Conservation (phyloP, 2,113 vertebrate genomes). For the Verasper variegatus region DNA sequence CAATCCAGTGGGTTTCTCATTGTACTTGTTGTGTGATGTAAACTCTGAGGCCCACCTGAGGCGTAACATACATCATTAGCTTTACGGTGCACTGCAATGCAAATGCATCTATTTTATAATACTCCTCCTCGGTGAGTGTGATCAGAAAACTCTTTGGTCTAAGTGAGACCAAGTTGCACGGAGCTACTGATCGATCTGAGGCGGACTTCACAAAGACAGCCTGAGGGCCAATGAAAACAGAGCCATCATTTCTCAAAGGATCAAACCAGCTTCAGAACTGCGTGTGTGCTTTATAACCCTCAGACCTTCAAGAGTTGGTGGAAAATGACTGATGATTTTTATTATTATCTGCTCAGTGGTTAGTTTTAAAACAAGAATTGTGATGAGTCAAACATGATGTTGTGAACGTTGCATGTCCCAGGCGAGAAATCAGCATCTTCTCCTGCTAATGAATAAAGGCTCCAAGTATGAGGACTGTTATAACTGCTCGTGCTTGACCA, state of each 20-base stretch:
- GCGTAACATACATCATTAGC: background rate
- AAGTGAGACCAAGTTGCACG: background rate
- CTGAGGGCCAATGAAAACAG: no score
- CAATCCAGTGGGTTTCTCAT: background rate
- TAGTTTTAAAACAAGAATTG: no score
- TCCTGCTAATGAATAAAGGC: no score
- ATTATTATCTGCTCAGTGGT: no score
- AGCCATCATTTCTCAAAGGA: background rate
- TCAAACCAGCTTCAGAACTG: background rate
- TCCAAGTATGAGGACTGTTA: no score
- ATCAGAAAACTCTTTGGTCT: background rate
- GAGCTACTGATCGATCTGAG: background rate
- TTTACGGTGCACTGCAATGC: background rate
- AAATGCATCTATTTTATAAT: background rate
- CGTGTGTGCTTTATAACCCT: no score
- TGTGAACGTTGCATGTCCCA: no score
- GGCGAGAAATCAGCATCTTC: no score
- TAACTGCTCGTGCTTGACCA: no score
- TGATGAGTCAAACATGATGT: no score
- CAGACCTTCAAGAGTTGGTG: no score
- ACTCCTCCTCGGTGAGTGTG: background rate
- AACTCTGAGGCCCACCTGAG: slow-evolving; percentile 1
- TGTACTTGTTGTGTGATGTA: slow-evolving; percentile 16
- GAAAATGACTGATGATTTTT: no score
- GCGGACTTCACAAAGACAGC: background rate